Conservation (phyloP, 2,797 vertebrate species). For the Acridotheres tristis region DNA sequence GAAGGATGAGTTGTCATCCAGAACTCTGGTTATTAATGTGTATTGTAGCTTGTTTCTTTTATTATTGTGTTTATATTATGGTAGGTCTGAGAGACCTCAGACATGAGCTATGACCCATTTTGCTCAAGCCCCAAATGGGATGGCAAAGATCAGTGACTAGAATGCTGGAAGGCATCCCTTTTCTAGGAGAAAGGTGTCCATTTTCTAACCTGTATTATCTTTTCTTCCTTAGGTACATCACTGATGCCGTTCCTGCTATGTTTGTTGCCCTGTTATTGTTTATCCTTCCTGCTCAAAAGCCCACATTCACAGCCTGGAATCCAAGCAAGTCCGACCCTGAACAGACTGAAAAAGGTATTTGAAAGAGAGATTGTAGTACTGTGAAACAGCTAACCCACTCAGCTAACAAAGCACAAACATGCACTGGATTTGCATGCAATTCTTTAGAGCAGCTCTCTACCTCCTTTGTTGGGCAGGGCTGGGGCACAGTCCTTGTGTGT, state of each 20-base stretch:
- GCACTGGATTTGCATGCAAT: not conserved
- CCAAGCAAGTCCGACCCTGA: constrained; percentile 68
- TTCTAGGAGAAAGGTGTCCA: not conserved
- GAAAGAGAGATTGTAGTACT: not conserved
- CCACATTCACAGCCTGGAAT: constrained; percentile 75
- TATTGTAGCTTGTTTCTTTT: not conserved
- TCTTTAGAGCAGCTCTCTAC: not conserved
- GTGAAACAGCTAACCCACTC: not conserved
- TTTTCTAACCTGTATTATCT: not conserved
- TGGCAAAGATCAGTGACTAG: not conserved
- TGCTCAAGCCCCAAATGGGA: not conserved
- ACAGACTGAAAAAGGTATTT: constrained; percentile 78
- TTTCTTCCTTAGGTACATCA: constrained; percentile 81
- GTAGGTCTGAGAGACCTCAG: not conserved
- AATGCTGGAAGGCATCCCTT: not conserved
- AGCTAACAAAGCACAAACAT: not conserved
- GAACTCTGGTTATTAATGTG: not conserved
- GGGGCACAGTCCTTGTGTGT: rapidly evolving
- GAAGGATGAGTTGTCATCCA: not conserved
- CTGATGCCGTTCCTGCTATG: constrained; percentile 76
- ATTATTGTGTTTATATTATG: not conserved
- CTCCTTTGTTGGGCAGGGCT: not conserved
- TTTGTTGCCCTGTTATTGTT: constrained; percentile 82
- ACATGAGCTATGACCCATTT: not conserved
- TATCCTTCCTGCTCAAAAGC: constrained; percentile 86